Conservation (phyloP, 2,797 vertebrate species). For the Allobates femoralis region DNA sequence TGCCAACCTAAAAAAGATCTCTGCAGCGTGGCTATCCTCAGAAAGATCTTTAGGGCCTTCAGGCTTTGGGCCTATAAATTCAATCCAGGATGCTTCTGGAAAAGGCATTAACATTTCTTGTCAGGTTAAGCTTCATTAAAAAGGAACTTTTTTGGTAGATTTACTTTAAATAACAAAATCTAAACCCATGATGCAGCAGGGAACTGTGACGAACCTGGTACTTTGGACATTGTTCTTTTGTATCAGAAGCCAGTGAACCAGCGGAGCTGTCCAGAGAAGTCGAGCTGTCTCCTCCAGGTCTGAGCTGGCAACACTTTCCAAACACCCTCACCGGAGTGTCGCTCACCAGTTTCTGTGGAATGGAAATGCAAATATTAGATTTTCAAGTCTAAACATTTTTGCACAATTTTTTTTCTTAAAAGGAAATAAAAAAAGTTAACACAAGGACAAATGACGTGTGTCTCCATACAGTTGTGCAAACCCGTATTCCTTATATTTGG, state of each 20-base stretch:
- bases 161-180: neutral
- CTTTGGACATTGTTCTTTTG: conserved; percentile 80
- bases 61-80: neutral
- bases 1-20: too few species aligned
- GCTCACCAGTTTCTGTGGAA: conserved; percentile 83
- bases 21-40: too few species aligned
- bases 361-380: conserved; percentile 42
- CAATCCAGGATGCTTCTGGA: neutral
- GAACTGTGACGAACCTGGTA: conserved; percentile 79
- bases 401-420: neutral
- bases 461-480: neutral
- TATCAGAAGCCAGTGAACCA: conserved; percentile 82
- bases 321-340: conserved; percentile 90
- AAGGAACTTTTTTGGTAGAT: neutral
- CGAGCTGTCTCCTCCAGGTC: conserved; percentile 91
- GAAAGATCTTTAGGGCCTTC: neutral
- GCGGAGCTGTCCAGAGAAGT: conserved; percentile 93
- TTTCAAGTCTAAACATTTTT: neutral
- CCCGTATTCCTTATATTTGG: too few species aligned
- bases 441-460: neutral
- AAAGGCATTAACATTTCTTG: neutral
- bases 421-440: neutral
- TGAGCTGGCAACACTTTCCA: conserved; percentile 92
- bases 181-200: neutral
- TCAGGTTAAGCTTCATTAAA: neutral